These are phyloP conservation scores for Raphicerus campestris DNA, from an alignment of 2,113 vertebrate genomes.

Conservation along the genomic window DNA sequence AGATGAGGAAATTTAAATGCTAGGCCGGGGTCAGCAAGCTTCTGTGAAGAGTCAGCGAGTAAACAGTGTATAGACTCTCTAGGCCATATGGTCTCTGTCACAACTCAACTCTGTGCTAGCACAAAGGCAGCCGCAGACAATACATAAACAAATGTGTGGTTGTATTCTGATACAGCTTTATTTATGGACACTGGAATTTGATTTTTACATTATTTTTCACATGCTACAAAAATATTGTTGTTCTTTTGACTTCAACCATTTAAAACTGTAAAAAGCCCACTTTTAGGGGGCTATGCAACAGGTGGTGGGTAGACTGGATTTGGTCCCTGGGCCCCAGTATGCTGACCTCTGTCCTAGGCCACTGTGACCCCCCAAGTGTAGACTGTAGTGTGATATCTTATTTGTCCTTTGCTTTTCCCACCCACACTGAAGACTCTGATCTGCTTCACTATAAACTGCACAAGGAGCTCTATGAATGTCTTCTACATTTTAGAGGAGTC, in stretches of 20 bases:
- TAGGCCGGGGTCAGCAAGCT: neutral
- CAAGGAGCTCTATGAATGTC: neutral
- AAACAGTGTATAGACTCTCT: neutral
- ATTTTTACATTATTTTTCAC: conserved; percentile 27
- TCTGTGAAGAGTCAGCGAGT: neutral
- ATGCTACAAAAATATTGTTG: conserved; percentile 27
- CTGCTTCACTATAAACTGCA: neutral
- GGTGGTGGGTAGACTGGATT: neutral
- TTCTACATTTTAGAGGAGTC: neutral
- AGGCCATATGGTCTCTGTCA: neutral
- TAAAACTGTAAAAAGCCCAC: neutral
- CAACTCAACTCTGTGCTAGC: neutral
- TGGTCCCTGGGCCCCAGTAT: neutral
- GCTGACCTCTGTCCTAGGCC: neutral
- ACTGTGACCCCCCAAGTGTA: too few relatives aligned
- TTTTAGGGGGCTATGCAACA: neutral
- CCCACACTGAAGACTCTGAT: neutral
- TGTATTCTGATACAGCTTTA: neutral
- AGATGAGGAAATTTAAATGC: neutral
- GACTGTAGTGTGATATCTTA: too few relatives aligned
- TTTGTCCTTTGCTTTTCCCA: neutral
- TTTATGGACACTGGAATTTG: neutral
- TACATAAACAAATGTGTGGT: neutral
- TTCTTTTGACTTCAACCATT: conserved; percentile 4
- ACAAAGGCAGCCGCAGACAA: neutral